A percentile compares a stretch with the other conserved stretches of the same genome.
These are phyloP conservation scores for Cichladusa arquata DNA, from an alignment of 2,113 vertebrate species.

Conservation along the genomic window DNA sequence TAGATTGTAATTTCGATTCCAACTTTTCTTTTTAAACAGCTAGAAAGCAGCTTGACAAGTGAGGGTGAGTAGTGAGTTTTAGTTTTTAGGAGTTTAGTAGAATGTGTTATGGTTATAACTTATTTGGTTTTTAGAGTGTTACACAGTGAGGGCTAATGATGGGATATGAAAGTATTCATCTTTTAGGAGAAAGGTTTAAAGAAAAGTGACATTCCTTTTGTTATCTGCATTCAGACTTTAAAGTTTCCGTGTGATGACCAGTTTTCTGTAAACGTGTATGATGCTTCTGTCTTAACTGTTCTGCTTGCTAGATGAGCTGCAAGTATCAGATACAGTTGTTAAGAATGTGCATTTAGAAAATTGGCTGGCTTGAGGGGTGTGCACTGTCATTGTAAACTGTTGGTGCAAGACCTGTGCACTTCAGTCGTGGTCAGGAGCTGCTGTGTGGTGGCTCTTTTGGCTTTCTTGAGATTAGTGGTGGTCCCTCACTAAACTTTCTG, in stretches of 20 bases:
- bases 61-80: slow-evolving; percentile 16
- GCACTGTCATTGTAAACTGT: not conserved
- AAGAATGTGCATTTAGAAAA: not conserved
- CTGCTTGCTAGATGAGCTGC: not conserved
- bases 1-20: not conserved
- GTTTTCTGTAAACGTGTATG: not conserved
- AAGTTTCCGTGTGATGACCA: not conserved
- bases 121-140: not conserved
- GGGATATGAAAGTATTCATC: not conserved
- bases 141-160: not conserved
- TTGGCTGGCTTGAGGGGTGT: not conserved
- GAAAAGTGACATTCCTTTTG: slow-evolving; percentile 50
- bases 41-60: not conserved
- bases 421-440: not conserved
- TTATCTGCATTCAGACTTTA: slow-evolving; percentile 15
- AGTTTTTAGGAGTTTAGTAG: slow-evolving; percentile 25
- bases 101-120: not conserved
- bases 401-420: not conserved
- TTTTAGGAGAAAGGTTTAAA: slow-evolving; percentile 3
- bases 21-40: not conserved
- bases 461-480: not conserved
- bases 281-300: not conserved
- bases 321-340: not conserved
- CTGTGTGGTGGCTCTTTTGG: not conserved
- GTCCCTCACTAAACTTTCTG: not conserved